Base-by-base conservation (phyloP, 1,140 invertebrate genomes). In the Carcinoscorpius rotundicauda region DNA sequence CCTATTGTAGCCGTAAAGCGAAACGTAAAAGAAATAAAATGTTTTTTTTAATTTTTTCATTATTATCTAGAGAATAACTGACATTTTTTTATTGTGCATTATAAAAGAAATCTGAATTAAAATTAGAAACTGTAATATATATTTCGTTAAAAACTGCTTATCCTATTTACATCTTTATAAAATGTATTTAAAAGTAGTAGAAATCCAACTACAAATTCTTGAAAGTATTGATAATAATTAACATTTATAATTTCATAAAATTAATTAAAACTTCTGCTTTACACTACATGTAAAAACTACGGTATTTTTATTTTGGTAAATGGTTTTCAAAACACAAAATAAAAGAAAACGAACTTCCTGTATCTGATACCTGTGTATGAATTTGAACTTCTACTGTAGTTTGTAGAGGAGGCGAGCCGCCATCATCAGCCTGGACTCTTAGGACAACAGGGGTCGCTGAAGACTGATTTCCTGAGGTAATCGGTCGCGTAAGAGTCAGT, bases 401-500 rank as follows among this genome's bases (percentile, higher is more conserved):
- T 10, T 51, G 69, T 52, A 59, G 57, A 9, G 69, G 64, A 3
- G 72, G 72, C 29, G 73, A 66, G 3, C 72, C 72, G n/a, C 65
- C 62, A 57, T 73, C 72, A 49, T 73, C 69, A 5, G 72, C 72
- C 51, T 72, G 49, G 48, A 73, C 68, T 1, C 61, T 70, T 4
- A 73, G 52, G 51, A 71, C 67, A 6, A 67, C 64, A 0, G 70
- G 70, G 6, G 66, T 48, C 3, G 59, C 60, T 6, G 61, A 65
- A 49, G 66, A 65, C 11, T 62, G 68, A 3, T 51, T 49, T 5
- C 62, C 63, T 4, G 60, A 60, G 51, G 61, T 64, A 0, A 64
- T 51, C 8, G 62, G 60, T 2, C 59, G 58, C 6, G 59, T 64
- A 0, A 76, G 71, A 5, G 58, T 68, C 49, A 79, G 72, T 5